A percentile compares a stretch with the other conserved stretches of the same genome.
Evolutionary conservation across 2,797 vertebrate genomes (phyloP).

Genomic region (Craterocephalus amniculus): DNA sequence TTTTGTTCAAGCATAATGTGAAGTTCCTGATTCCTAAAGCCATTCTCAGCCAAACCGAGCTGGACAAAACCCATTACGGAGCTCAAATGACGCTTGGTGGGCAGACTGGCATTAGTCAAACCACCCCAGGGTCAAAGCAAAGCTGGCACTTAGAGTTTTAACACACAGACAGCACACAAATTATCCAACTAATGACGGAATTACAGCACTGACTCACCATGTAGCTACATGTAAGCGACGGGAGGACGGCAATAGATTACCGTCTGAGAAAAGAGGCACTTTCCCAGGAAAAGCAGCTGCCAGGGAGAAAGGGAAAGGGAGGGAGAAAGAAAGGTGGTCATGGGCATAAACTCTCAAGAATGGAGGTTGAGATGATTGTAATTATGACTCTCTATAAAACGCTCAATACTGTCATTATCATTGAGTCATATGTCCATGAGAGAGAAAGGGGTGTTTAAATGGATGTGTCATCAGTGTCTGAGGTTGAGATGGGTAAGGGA

Average conservation of each 20-base stretch:
- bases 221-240: conserved; percentile 83
- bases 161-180: conserved; percentile 80
- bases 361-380: conserved; percentile 77
- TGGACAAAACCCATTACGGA: conserved; percentile 65
- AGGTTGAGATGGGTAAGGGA: conserved; percentile 65
- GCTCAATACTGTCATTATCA: conserved; percentile 81
- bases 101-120: conserved; percentile 79
- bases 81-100: conserved; percentile 71
- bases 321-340: conserved; percentile 60
- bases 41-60: conserved; percentile 54
- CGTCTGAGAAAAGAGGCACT: conserved; percentile 76
- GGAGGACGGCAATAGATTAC: conserved; percentile 82
- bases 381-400: conserved; percentile 81
- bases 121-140: conserved; percentile 77
- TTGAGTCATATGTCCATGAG: conserved; percentile 79
- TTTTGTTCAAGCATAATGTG: conserved; percentile 29
- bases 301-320: conserved; percentile 56
- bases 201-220: conserved; percentile 86
- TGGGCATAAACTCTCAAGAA: conserved; percentile 77
- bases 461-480: conserved; percentile 75
- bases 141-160: conserved; percentile 81
- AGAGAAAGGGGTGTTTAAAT: conserved; percentile 77
- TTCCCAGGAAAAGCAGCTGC: conserved; percentile 85
- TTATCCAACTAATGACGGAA: conserved; percentile 87
- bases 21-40: conserved; percentile 37